Percentiles rank a stretch among this genome's conserved stretches.
Conservation (phyloP, 2,888 invertebrate genomes). For the Oasisia sp. region DNA sequence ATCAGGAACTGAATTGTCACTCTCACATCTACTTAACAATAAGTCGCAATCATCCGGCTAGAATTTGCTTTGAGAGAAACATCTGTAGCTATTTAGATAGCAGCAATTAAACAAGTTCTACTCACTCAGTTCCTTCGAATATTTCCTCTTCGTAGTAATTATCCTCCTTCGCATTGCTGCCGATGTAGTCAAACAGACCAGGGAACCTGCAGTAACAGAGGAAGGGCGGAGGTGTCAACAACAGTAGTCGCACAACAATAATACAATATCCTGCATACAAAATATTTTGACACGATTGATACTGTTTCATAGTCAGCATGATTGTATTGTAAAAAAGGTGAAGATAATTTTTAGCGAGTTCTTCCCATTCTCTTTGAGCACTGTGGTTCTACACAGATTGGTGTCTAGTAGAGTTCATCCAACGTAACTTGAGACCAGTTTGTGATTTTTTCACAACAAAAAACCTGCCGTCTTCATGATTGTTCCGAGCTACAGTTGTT, state of each 20-base stretch:
- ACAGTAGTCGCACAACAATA: background rate
- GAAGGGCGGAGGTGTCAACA: background rate
- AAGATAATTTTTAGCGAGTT: background rate
- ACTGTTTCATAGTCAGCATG: background rate
- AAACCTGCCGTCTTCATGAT: too few relatives aligned
- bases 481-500: too few relatives aligned
- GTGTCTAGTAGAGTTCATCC: background rate
- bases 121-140: slow-evolving; percentile 71
- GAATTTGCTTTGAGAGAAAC: background rate
- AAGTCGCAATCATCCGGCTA: too few relatives aligned
- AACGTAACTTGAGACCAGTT: too few relatives aligned
- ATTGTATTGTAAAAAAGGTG: background rate
- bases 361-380: background rate
- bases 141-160: slow-evolving; percentile 69
- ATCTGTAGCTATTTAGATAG: background rate
- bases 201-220: slow-evolving; percentile 71
- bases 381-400: background rate
- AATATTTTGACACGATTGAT: background rate
- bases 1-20: too few relatives aligned
- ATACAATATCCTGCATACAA: background rate
- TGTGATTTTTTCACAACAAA: too few relatives aligned
- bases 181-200: slow-evolving; percentile 76
- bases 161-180: slow-evolving; percentile 51
- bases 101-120: background rate
- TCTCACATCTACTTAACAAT: too few relatives aligned